A percentile compares a stretch with the other conserved stretches of the same genome.
Conservation (phyloP, 2,888 invertebrate species). For the Oscheius sp. region DNA sequence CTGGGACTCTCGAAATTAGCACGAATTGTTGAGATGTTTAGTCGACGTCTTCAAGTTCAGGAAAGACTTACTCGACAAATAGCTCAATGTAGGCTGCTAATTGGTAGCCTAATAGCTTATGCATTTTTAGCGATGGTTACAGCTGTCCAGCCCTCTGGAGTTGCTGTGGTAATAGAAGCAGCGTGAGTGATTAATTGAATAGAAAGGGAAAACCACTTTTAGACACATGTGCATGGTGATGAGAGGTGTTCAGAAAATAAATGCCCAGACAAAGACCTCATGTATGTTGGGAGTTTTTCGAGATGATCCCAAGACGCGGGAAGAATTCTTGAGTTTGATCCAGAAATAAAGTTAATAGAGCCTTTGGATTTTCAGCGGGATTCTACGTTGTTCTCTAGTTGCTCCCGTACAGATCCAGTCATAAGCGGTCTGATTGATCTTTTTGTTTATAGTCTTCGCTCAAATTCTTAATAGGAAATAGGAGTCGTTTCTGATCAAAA, state of each 20-base stretch:
- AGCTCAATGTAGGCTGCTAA: too few species aligned
- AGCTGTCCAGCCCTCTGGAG: slow-evolving; percentile 94
- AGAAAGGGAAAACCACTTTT: slow-evolving; percentile 63
- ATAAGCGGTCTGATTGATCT: too few species aligned
- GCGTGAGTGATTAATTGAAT: neutral
- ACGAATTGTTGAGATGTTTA: slow-evolving; percentile 96
- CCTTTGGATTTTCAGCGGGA: too few species aligned
- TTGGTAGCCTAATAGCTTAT: too few species aligned
- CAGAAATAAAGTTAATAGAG: slow-evolving; percentile 41
- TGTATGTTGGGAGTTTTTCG: slow-evolving; percentile 98
- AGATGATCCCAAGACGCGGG: slow-evolving; percentile 97
- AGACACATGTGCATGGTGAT: slow-evolving; percentile 99
- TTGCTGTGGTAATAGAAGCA: slow-evolving; percentile 99
- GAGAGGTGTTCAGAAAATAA: slow-evolving; percentile 98
- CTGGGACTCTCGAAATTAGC: slow-evolving; percentile 96
- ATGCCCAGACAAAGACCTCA: slow-evolving; percentile 96
- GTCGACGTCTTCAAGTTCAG: slow-evolving; percentile 94
- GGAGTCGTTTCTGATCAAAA: too few species aligned
- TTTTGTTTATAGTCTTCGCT: too few species aligned
- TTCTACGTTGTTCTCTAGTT: too few species aligned
- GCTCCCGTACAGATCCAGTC: too few species aligned
- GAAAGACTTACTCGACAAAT: slow-evolving; percentile 97
- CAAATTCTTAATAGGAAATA: too few species aligned
- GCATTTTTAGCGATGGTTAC: slow-evolving; percentile 97
- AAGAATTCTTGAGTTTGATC: slow-evolving; percentile 91